Evolutionary conservation across 1,140 invertebrate species (phyloP).

Genomic region (Lordiphosa collinella): DNA sequence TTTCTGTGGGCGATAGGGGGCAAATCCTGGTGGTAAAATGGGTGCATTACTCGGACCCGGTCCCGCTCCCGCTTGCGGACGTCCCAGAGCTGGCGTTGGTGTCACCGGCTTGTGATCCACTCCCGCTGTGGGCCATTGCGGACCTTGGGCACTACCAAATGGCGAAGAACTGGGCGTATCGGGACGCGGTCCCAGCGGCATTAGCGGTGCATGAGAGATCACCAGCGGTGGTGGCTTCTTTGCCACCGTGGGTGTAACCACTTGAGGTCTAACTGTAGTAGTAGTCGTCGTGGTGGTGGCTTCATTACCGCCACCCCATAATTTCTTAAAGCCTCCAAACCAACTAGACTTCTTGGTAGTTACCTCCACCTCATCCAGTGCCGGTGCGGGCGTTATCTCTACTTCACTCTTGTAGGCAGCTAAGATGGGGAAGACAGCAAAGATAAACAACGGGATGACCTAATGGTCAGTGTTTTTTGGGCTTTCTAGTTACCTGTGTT

Average conservation of each 20-base stretch:
- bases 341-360: constrained; percentile 74
- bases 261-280: constrained; percentile 17
- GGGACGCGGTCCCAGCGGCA: constrained; percentile 67
- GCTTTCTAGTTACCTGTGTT: constrained; percentile 56
- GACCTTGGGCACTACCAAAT: constrained; percentile 36
- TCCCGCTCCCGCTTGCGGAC: neutral
- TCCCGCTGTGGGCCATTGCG: constrained; percentile 52
- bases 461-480: neutral
- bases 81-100: constrained; percentile 1
- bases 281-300: constrained; percentile 24
- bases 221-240: constrained; percentile 65
- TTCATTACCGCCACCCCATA: constrained; percentile 40
- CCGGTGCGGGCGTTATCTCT: constrained; percentile 61
- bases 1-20: constrained; percentile 57
- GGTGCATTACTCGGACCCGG: constrained; percentile 18
- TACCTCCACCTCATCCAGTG: constrained; percentile 35
- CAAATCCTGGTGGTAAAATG: constrained; percentile 63
- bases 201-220: constrained; percentile 64
- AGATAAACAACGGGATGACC: neutral
- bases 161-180: constrained; percentile 66
- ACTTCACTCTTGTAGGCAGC: constrained; percentile 66
- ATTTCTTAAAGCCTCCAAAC: constrained; percentile 64
- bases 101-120: constrained; percentile 1
- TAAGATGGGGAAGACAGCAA: neutral
- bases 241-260: constrained; percentile 14